phyloP scores from a whole-genome alignment of 1,140 invertebrate species.

The Homarus americanus region DNA sequence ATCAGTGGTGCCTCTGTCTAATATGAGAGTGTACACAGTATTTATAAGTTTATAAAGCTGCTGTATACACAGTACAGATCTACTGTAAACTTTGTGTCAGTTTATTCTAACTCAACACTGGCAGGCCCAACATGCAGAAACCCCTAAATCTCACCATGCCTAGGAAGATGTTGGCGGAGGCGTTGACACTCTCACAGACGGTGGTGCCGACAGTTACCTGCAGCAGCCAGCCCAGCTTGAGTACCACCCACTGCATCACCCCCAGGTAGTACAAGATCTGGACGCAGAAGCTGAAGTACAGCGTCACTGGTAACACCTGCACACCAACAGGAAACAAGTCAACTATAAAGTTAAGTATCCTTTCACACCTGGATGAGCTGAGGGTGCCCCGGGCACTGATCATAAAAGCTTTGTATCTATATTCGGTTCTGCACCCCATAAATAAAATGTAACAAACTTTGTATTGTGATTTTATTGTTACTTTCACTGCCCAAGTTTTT shows the following conservation, averaged over 20 bases:
- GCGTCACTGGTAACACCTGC: constrained; percentile 90
- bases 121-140: background rate
- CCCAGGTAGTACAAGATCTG: constrained; percentile 93
- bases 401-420: too few relatives aligned
- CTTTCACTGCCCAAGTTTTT: too few relatives aligned
- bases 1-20: constrained; percentile 94
- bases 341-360: too few relatives aligned
- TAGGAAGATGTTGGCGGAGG: constrained; percentile 93
- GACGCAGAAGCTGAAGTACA: constrained; percentile 93
- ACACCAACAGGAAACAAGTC: too few relatives aligned
- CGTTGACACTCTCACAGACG: constrained; percentile 93
- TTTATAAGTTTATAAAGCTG: background rate
- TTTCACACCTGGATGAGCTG: too few relatives aligned
- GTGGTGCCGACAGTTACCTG: constrained; percentile 89
- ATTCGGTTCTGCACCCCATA: too few relatives aligned
- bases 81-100: background rate
- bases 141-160: constrained; percentile 84
- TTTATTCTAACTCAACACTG: background rate
- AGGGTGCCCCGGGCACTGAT: too few relatives aligned
- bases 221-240: constrained; percentile 88
- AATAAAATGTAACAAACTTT: too few relatives aligned
- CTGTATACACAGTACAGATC: background rate
- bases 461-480: too few relatives aligned
- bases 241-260: constrained; percentile 90
- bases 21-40: background rate